phyloP scores from a whole-genome alignment of 2,113 vertebrate species.

The Gambusia affinis region DNA sequence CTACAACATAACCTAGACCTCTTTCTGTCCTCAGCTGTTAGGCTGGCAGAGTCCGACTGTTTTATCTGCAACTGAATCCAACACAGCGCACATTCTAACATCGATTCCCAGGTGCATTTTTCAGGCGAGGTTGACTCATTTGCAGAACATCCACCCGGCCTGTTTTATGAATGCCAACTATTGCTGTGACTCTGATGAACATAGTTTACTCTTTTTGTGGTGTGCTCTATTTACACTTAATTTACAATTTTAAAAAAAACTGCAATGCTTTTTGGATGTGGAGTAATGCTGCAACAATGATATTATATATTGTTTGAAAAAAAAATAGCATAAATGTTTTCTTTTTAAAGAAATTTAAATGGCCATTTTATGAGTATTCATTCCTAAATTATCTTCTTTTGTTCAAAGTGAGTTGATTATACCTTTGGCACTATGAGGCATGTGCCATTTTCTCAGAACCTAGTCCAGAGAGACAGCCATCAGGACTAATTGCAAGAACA shows the following conservation, averaged over 20 bases:
- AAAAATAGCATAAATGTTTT: not conserved
- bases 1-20: conserved; percentile 56
- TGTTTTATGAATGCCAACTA: conserved; percentile 18
- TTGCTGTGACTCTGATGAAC: not conserved
- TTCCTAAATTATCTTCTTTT: conserved; percentile 22
- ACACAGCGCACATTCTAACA: conserved; percentile 63
- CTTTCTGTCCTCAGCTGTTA: conserved; percentile 64
- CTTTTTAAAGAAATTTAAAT: not conserved
- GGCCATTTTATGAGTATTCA: conserved; percentile 2
- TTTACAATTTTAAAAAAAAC: too few relatives aligned
- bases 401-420: conserved; percentile 40
- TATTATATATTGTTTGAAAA: not conserved
- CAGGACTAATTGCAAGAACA: conserved; percentile 53
- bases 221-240: too few relatives aligned
- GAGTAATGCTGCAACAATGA: not conserved
- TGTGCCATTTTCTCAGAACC: conserved; percentile 29
- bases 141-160: conserved; percentile 11
- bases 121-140: conserved; percentile 33
- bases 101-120: conserved; percentile 65
- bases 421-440: conserved; percentile 14
- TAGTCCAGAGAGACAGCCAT: conserved; percentile 36
- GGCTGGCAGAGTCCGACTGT: conserved; percentile 56
- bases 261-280: not conserved
- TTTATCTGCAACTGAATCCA: conserved; percentile 70
- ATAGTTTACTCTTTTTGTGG: too few relatives aligned